Conservation (phyloP, 92 coral and sea anemone genomes). For the Phenganax subtilis region DNA sequence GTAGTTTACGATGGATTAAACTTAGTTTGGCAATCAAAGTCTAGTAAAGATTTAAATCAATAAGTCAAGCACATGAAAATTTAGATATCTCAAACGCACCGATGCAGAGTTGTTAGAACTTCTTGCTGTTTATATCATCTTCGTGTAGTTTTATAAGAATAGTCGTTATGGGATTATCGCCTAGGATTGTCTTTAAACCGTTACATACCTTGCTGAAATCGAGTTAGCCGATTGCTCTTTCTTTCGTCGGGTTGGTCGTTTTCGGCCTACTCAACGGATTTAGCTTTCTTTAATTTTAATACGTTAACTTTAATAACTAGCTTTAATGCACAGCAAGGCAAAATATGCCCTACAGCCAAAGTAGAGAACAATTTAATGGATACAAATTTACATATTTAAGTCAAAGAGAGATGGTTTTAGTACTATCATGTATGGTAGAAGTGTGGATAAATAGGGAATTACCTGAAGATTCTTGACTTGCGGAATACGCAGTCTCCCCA, state of each 20-base stretch:
- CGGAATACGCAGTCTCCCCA: slow-evolving; percentile 23
- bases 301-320: neutral
- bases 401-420: neutral
- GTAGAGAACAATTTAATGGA: neutral
- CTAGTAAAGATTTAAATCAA: too few relatives aligned
- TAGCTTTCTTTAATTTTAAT: slow-evolving; percentile 14
- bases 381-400: neutral
- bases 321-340: neutral
- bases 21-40: too few relatives aligned
- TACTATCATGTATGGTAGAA: neutral
- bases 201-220: slow-evolving; percentile 30
- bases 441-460: neutral
- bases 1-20: neutral
- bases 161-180: neutral
- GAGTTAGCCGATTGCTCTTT: slow-evolving; percentile 27
- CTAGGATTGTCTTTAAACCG: neutral
- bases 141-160: neutral
- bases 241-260: slow-evolving; percentile 26
- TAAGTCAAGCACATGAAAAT: too few relatives aligned
- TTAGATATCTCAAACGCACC: too few relatives aligned
- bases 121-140: too few relatives aligned
- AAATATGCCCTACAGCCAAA: neutral
- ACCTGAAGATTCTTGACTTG: slow-evolving; percentile 38
- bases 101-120: too few relatives aligned
- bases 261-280: slow-evolving; percentile 32